Evolutionary conservation across 1,140 invertebrate species (phyloP), one percentile per base, ranked within the genome.

Genomic region (Drosophila kohkoa): DNA sequence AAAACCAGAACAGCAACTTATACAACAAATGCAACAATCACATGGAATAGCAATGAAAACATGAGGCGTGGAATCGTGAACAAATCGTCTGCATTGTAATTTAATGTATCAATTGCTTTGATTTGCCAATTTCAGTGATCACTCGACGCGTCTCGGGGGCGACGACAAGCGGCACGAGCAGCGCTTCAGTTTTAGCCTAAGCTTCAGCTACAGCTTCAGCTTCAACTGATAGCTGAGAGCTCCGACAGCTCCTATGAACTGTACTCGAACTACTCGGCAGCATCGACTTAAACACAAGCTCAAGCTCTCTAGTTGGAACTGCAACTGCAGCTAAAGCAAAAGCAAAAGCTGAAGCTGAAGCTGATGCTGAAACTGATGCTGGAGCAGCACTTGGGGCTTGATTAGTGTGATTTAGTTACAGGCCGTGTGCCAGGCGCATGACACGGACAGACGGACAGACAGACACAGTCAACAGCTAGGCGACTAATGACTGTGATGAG

Each of bases 81-180:
- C 85, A 89, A 89, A 89, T 89, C 85, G 81, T 90, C 83, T 87
- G 85, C 81, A 89, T 89, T 89, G 85, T 89, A 89, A 89, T 89
- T 90, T 89, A 89, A 89, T 89, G 85, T 89, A 89, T 89, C 85
- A 89, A 89, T 89, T 89, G 85, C 86, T 89, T 89, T 89, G 85
- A 90, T 89, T 89, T 89, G 85, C 86, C 85, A 89, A 89, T 89
- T 89, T 89, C 78, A 70, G 68, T 81, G 85, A 81, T 82, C 72
- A 75, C 51, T 75, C 72, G 66, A 75, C 72, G 72, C 69, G 77
- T 89, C 68, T 65, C 73, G 83, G 80, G 79, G 81, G 83, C 85
- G 83, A 81, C 80, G 85, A 76, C 75, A 66, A 72, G 79, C 73
- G 85, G 85, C 85, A 89, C 85, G 81, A 89, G 85, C 67, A 89